Evolutionary conservation across 2,797 vertebrate genomes (phyloP).

Genomic region (Pitangus sulphuratus): DNA sequence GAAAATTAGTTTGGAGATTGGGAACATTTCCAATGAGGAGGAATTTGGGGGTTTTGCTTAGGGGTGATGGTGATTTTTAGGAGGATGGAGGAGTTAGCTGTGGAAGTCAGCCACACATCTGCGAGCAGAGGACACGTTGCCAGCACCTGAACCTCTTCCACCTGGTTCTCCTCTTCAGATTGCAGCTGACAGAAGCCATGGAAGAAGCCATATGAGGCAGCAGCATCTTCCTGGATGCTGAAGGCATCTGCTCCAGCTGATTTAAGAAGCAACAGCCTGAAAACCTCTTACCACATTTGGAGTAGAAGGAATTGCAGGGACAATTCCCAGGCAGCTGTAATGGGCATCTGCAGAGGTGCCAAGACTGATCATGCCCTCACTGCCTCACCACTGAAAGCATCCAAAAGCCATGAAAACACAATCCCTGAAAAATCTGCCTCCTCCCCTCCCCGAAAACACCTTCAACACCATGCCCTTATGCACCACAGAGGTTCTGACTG

Average conservation of each 20-base stretch:
- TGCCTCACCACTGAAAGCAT: neutral
- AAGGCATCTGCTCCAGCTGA: neutral
- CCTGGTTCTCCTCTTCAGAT: neutral
- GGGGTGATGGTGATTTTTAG: neutral
- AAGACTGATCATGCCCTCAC: rapidly evolving
- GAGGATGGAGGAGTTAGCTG: neutral
- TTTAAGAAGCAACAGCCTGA: neutral
- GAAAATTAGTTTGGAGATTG: rapidly evolving
- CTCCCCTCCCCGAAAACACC: neutral
- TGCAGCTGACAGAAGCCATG: neutral
- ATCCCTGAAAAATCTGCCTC: neutral
- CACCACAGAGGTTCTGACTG: rapidly evolving
- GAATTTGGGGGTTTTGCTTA: neutral
- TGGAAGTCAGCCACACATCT: neutral
- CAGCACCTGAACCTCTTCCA: neutral
- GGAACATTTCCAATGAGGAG: neutral
- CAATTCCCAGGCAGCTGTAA: neutral
- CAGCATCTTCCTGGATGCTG: neutral
- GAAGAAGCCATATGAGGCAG: neutral
- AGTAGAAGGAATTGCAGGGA: neutral
- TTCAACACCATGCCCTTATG: rapidly evolving
- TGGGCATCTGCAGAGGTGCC: neutral
- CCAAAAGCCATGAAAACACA: neutral
- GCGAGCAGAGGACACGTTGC: neutral
- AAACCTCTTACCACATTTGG: neutral